These are phyloP conservation scores for Acropora yongei DNA, from an alignment of 64 coral and sea anemone genomes.

Conservation along the genomic window DNA sequence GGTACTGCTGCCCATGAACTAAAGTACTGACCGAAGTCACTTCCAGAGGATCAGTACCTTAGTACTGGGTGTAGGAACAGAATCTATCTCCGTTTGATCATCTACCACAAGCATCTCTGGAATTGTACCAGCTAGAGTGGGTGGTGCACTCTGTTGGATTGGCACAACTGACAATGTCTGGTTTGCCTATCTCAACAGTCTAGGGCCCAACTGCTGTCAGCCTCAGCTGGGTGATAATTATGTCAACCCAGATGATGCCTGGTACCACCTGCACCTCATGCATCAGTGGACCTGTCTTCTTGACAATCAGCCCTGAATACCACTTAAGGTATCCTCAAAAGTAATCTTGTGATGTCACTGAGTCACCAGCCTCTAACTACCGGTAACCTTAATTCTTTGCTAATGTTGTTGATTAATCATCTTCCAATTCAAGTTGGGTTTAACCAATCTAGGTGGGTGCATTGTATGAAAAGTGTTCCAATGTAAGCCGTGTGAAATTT, in stretches of 20 bases:
- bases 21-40: conserved; percentile 21
- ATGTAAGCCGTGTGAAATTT: too few species aligned
- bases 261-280: conserved; percentile 34
- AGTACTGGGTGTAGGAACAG: conserved; percentile 5
- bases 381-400: conserved; percentile 34
- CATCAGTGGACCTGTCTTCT: conserved; percentile 67
- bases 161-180: neutral
- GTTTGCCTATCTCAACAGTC: neutral
- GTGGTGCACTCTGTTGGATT: conserved; percentile 30
- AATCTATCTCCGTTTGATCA: neutral
- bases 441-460: conserved; percentile 72
- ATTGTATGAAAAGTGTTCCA: too few species aligned
- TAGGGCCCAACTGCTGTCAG: conserved; percentile 19
- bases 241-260: conserved; percentile 46
- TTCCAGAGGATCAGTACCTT: conserved; percentile 11
- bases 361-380: conserved; percentile 43
- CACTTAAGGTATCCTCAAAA: conserved; percentile 44
- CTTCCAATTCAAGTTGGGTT: conserved; percentile 67
- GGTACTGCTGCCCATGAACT: neutral
- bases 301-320: conserved; percentile 27
- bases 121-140: neutral
- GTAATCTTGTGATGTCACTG: conserved; percentile 51
- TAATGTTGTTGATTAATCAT: conserved; percentile 63
- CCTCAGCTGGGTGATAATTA: conserved; percentile 52
- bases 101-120: neutral